Conservation (phyloP, 1,140 invertebrate genomes). For the Callitettix versicolor region DNA sequence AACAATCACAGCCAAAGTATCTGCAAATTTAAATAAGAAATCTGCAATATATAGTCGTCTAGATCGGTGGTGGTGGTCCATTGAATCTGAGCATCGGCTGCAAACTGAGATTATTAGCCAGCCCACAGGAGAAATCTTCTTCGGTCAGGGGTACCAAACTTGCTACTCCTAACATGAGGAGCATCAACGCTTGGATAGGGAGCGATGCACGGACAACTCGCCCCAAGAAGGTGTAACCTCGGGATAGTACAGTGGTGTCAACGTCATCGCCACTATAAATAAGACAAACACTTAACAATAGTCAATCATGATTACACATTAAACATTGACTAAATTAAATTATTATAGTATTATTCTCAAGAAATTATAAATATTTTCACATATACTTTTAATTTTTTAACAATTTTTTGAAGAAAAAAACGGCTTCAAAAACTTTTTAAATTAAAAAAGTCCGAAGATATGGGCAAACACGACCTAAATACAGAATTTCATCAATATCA, state of each 20-base stretch:
- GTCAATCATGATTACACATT: background rate
- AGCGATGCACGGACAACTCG: slow-evolving; percentile 80
- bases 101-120: slow-evolving; percentile 68
- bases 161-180: slow-evolving; percentile 78
- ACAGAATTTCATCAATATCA: too few relatives aligned
- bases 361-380: too few relatives aligned
- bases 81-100: slow-evolving; percentile 79
- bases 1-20: background rate
- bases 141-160: slow-evolving; percentile 74
- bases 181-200: slow-evolving; percentile 80
- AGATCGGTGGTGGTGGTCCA: slow-evolving; percentile 81
- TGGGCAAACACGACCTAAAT: too few relatives aligned
- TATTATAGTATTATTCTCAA: too few relatives aligned
- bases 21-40: too few relatives aligned
- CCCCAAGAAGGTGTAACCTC: slow-evolving; percentile 70
- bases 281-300: background rate
- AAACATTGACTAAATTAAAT: too few relatives aligned
- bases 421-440: too few relatives aligned
- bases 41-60: slow-evolving; percentile 26
- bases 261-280: slow-evolving; percentile 38
- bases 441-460: too few relatives aligned
- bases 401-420: too few relatives aligned
- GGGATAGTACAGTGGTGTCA: slow-evolving; percentile 52
- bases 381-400: too few relatives aligned
- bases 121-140: slow-evolving; percentile 73